These are phyloP conservation scores for Myotis planiceps DNA, from an alignment of 2,797 vertebrate genomes.

Conservation along the genomic window DNA sequence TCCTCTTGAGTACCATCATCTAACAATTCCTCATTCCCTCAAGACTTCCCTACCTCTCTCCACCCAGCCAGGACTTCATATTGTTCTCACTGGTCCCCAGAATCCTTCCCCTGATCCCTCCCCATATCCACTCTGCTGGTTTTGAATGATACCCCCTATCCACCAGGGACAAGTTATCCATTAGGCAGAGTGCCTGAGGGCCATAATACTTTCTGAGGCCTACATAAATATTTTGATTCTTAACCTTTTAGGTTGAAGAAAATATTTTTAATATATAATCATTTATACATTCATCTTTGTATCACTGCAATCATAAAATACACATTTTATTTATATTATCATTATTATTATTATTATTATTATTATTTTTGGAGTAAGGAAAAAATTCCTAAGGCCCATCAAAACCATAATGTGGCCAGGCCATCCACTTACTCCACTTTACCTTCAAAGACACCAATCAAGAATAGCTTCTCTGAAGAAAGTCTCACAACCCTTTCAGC, in stretches of 20 bases:
- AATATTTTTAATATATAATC: not conserved
- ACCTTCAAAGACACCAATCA: not conserved
- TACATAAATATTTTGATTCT: not conserved
- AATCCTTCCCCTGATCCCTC: not conserved
- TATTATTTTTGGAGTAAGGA: not conserved
- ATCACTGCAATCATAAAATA: not conserved
- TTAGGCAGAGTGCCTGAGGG: not conserved
- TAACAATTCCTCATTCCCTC: not conserved
- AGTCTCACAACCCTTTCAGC: not conserved
- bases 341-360: no score
- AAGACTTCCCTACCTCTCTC: not conserved
- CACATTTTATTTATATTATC: not conserved
- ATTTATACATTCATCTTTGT: not conserved
- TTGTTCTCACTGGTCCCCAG: not conserved
- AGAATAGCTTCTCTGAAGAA: not conserved
- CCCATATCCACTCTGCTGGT: no score
- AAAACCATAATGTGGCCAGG: not conserved
- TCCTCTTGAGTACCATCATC: not conserved
- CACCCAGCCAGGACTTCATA: accelerated
- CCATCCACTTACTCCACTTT: not conserved
- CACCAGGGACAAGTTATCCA: not conserved
- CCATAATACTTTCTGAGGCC: not conserved
- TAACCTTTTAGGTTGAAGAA: not conserved
- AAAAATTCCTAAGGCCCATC: not conserved
- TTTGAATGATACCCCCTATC: not conserved